A percentile compares a stretch with the other conserved stretches of the same genome.
These are phyloP conservation scores for Thereva nobilitata DNA, from an alignment of 2,888 invertebrate species.

Conservation along the genomic window DNA sequence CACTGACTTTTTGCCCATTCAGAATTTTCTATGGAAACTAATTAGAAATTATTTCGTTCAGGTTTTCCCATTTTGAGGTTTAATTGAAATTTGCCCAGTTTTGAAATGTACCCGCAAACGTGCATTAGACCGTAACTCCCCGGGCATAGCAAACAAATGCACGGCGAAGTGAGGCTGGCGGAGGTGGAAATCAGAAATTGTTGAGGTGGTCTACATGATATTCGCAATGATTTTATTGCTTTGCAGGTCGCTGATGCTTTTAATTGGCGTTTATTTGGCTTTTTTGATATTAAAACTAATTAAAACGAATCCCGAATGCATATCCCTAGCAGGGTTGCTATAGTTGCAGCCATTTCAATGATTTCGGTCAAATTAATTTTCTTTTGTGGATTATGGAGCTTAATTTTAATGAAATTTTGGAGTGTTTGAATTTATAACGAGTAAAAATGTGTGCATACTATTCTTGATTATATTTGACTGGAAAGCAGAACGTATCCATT, in stretches of 20 bases:
- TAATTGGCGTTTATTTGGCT: constrained; percentile 9
- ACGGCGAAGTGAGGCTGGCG: too few species aligned
- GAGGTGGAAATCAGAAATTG: constrained; percentile 2
- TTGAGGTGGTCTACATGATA: neutral
- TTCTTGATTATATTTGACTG: too few species aligned
- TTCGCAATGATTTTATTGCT: constrained; percentile 16
- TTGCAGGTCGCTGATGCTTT: constrained; percentile 3
- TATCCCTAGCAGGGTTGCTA: neutral
- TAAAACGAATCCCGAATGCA: constrained; percentile 16
- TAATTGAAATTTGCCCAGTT: constrained; percentile 30
- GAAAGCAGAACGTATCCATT: too few species aligned
- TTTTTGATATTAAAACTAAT: constrained; percentile 27
- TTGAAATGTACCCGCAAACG: constrained; percentile 28
- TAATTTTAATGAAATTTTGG: too few species aligned
- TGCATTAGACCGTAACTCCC: constrained; percentile 19
- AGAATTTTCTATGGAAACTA: constrained; percentile 32
- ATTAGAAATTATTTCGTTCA: constrained; percentile 32
- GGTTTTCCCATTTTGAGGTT: constrained; percentile 31
- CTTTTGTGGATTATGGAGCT: too few species aligned
- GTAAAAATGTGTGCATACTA: too few species aligned
- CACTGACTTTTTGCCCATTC: constrained; percentile 23
- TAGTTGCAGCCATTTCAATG: neutral
- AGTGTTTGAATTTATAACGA: too few species aligned
- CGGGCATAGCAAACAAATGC: neutral
- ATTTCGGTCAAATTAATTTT: neutral